Base-by-base conservation (phyloP, 2,797 vertebrate species). In the Numenius phaeopus region DNA sequence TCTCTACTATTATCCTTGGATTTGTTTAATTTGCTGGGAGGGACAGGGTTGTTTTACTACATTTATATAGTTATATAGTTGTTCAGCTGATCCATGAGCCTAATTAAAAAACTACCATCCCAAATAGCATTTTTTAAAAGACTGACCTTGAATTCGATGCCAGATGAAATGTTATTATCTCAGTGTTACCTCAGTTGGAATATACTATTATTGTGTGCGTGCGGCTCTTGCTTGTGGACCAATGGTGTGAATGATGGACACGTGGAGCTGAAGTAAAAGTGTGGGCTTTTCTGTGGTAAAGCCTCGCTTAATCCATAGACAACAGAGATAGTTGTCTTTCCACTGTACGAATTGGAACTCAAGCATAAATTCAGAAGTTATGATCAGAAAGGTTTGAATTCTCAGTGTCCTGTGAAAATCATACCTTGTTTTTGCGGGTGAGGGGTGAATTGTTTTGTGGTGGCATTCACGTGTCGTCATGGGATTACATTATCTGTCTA, bases 401-500 rank as follows among this genome's bases (percentile, higher is more conserved):
- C 46, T 57, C 83, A 76, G n/a, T 84, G 78, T 77, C 39, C 66
- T 49, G 64, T 92, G 72, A 81, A 88, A 95, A 62, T 12, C 65
- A 14, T 57, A 16, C 32, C 29, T 77, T 80, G 20, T 86, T 95
- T 44, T 59, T 92, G 62, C 58, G 96, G 70, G 64, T 95, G 95
- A 77, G 37, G 20, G 20, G 34, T 29, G 89, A 93, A 90, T 58
- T 62, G 17, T 59, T 87, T 71, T 83, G 24, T 54, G 89, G 24
- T 80, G 50, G 19, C 83, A 82, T 70, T 86, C 71, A n/a, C 23
- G 37, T 84, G 73, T 91, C 84, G 77, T 93, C 91, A 91, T 71
- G 86, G 64, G 62, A 95, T 94, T 84, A 50, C 88, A 70, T 97
- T 87, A 94, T 90, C 80, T 86, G 42, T 78, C 77, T 90, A 2